Percentiles rank a stretch among this genome's conserved stretches.
phyloP scores from a whole-genome alignment of 2,888 invertebrate species.

The Pinctada fucata region DNA sequence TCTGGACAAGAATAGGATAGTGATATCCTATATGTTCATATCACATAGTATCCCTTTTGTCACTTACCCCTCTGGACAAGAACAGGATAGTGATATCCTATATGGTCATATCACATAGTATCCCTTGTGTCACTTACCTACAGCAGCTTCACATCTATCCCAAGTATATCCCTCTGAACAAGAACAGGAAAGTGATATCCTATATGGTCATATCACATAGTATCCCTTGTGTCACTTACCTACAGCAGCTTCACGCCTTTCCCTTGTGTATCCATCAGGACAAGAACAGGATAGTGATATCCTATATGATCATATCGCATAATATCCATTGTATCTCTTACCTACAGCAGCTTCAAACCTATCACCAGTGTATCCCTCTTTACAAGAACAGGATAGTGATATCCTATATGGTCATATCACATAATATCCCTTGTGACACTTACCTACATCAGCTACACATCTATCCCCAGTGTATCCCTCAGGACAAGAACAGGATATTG shows the following conservation, averaged over 20 bases:
- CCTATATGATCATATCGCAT: conserved; percentile 25
- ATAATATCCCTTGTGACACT: conserved; percentile 35
- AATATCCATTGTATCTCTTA: conserved; percentile 31
- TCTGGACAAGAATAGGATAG: conserved; percentile 31
- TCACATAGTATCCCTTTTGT: conserved; percentile 32
- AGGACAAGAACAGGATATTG: conserved; percentile 12
- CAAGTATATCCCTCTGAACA: conserved; percentile 4
- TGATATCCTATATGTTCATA: conserved; percentile 20
- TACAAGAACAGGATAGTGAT: conserved; percentile 10
- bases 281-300: conserved; percentile 16
- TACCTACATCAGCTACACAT: conserved; percentile 1
- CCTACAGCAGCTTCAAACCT: conserved; percentile 2
- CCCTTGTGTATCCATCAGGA: background rate
- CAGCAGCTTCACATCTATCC: conserved; percentile 10
- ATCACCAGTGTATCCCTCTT: conserved; percentile 1
- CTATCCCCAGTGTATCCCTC: conserved; percentile 12
- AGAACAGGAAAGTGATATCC: conserved; percentile 16
- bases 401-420: conserved; percentile 22
- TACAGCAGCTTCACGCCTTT: conserved; percentile 3
- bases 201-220: conserved; percentile 30
- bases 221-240: conserved; percentile 28
- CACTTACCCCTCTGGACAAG: background rate
- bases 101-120: conserved; percentile 34
- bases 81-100: conserved; percentile 19
- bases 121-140: conserved; percentile 20